Percentiles rank a stretch among this genome's conserved stretches.
These are phyloP conservation scores for Cataglyphis livida DNA, from an alignment of 2,888 invertebrate genomes.

Conservation along the genomic window DNA sequence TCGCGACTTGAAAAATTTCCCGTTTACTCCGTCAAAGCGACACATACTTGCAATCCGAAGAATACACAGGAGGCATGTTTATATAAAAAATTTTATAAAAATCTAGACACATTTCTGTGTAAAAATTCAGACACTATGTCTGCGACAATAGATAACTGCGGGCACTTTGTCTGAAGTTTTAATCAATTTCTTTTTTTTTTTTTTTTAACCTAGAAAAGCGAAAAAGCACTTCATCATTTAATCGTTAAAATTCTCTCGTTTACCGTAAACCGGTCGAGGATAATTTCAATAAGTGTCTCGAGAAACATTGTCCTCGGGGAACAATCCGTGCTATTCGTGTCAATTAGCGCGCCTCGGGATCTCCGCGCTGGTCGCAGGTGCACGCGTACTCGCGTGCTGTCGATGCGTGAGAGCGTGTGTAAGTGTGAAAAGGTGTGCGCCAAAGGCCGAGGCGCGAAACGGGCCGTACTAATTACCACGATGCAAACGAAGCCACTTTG, in stretches of 20 bases:
- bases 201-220: background rate
- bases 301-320: conserved; percentile 66
- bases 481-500: conserved; percentile 55
- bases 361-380: conserved; percentile 62
- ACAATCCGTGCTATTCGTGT: conserved; percentile 71
- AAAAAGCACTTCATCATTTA: background rate
- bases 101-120: too few relatives aligned
- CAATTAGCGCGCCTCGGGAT: conserved; percentile 65
- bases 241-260: conserved; percentile 42
- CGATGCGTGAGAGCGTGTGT: conserved; percentile 20
- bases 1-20: conserved; percentile 35
- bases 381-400: conserved; percentile 57
- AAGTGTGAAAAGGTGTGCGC: conserved; percentile 62
- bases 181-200: too few relatives aligned
- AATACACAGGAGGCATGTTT: background rate
- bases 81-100: too few relatives aligned
- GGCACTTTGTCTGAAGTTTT: too few relatives aligned
- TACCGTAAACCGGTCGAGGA: conserved; percentile 5
- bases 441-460: conserved; percentile 37
- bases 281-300: conserved; percentile 54
- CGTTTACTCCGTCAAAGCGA: conserved; percentile 22
- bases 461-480: conserved; percentile 66
- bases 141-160: too few relatives aligned
- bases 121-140: too few relatives aligned
- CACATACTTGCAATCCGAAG: conserved; percentile 10